These are phyloP conservation scores for Holothuria glaberrima DNA, from an alignment of 35 echinoderm and acorn worm genomes.

Conservation along the genomic window DNA sequence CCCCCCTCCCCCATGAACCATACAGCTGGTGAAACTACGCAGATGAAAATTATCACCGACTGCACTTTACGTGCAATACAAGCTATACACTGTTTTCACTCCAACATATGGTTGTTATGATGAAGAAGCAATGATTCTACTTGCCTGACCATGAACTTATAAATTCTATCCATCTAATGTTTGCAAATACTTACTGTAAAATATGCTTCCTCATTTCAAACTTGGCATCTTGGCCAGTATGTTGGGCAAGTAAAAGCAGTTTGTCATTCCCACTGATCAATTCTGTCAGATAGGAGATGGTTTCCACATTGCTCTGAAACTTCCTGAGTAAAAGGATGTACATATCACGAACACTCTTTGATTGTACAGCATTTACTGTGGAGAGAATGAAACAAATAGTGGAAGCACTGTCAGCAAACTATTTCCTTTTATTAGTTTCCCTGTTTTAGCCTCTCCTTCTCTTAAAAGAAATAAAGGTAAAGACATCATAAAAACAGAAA, in stretches of 20 bases:
- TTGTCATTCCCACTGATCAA: conserved; percentile 71
- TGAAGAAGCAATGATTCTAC: too few species aligned
- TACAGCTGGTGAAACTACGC: too few species aligned
- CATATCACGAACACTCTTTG: conserved; percentile 57
- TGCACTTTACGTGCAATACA: too few species aligned
- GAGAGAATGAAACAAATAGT: neutral
- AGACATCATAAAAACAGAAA: too few species aligned
- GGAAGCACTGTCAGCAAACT: conserved; percentile 4
- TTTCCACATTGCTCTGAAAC: conserved; percentile 72
- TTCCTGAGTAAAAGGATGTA: conserved; percentile 85
- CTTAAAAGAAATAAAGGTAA: too few species aligned
- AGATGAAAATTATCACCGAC: too few species aligned
- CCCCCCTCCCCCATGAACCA: too few species aligned
- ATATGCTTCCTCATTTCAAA: conserved; percentile 62
- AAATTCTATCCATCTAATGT: neutral
- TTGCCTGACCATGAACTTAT: too few species aligned
- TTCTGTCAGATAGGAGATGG: conserved; percentile 74
- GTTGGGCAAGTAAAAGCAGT: conserved; percentile 51
- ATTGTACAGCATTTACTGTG: conserved; percentile 53
- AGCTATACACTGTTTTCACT: too few species aligned
- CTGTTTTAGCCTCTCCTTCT: too few species aligned
- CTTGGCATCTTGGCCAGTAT: neutral
- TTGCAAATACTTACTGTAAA: conserved; percentile 33
- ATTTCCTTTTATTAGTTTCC: neutral
- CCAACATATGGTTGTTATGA: too few species aligned